phyloP scores from a whole-genome alignment of 1,140 invertebrate species.

The Apis laboriosa region DNA sequence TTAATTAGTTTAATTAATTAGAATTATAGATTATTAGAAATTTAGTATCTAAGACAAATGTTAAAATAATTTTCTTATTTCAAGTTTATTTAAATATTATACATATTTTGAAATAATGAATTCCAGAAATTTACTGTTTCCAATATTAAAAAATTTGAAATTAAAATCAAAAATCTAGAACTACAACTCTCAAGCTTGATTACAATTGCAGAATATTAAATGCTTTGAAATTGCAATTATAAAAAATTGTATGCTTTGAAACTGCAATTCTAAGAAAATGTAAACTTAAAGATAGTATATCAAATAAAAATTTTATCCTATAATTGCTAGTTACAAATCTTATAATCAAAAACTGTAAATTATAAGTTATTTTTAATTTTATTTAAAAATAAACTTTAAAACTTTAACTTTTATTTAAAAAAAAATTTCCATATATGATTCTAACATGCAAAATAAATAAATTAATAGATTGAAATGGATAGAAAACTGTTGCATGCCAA shows the following conservation, averaged over 20 bases:
- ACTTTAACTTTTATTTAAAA: too few relatives aligned
- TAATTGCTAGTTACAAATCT: neutral
- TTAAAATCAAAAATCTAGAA: neutral
- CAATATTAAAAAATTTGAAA: neutral
- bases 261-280: neutral
- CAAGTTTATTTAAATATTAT: too few relatives aligned
- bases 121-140: too few relatives aligned
- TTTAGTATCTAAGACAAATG: too few relatives aligned
- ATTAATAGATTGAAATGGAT: too few relatives aligned
- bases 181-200: too few relatives aligned
- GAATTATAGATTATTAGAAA: neutral
- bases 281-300: neutral
- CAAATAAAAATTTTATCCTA: neutral
- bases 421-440: neutral
- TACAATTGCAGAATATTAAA: neutral
- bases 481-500: slow-evolving; percentile 9
- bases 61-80: too few relatives aligned
- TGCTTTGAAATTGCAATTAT: neutral
- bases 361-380: too few relatives aligned
- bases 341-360: too few relatives aligned
- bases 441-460: neutral
- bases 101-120: too few relatives aligned
- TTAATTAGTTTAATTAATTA: neutral
- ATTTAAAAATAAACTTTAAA: too few relatives aligned
- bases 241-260: neutral